A percentile compares a stretch with the other conserved stretches of the same genome.
Evolutionary conservation across 2,797 vertebrate genomes (phyloP).

Genomic region (Coreius guichenoti): DNA sequence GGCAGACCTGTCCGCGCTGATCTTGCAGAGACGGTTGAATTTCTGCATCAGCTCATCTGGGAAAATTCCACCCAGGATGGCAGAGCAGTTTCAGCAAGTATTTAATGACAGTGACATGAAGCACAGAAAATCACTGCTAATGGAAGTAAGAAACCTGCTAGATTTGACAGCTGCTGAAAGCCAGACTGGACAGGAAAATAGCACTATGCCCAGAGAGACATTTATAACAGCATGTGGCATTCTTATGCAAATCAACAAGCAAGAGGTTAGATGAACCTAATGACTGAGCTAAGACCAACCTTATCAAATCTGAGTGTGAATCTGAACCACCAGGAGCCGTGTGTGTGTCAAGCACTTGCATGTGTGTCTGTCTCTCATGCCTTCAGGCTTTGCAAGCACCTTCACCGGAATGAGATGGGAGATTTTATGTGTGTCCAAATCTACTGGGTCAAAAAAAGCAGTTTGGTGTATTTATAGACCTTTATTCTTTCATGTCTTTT

Average conservation of each 20-base stretch:
- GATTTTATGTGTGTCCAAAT: conserved; percentile 3
- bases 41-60: conserved; percentile 21
- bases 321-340: neutral
- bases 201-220: neutral
- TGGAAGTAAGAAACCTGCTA: neutral
- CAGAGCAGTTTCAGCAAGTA: neutral
- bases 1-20: conserved; percentile 31
- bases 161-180: conserved; percentile 16
- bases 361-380: conserved; percentile 31
- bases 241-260: conserved; percentile 23
- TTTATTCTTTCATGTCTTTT: conserved; percentile 26
- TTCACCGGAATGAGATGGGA: conserved; percentile 32
- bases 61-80: neutral
- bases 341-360: neutral
- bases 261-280: conserved; percentile 19
- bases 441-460: conserved; percentile 14
- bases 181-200: neutral
- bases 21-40: conserved; percentile 12
- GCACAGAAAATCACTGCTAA: conserved; percentile 3
- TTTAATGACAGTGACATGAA: conserved; percentile 10
- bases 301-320: conserved; percentile 7
- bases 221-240: conserved; percentile 16
- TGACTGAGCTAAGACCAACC: conserved; percentile 2
- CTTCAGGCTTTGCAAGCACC: conserved; percentile 42
- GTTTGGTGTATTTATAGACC: conserved; percentile 49